phyloP scores from a whole-genome alignment of 1,140 invertebrate genomes.

The Cataglyphis hispanica region DNA sequence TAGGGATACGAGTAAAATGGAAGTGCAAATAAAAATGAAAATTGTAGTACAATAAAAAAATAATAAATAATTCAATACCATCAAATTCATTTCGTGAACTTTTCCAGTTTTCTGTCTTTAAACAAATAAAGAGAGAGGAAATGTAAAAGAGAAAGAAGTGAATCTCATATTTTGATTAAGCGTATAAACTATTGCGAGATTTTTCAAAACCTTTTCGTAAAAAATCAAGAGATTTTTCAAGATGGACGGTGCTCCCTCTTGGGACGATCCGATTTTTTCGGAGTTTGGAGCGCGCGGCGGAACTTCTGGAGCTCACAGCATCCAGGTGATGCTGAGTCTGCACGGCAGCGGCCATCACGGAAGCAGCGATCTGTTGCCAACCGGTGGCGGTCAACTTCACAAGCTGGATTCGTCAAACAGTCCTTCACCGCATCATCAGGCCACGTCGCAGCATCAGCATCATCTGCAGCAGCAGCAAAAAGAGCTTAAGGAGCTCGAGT shows the following conservation, averaged over 20 bases:
- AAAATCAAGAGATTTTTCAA: conserved; percentile 36
- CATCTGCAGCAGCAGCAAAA: conserved; percentile 82
- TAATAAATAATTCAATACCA: neutral
- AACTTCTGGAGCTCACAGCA: conserved; percentile 87
- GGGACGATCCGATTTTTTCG: conserved; percentile 92
- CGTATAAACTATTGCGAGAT: neutral
- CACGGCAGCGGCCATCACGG: conserved; percentile 86
- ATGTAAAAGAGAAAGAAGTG: neutral
- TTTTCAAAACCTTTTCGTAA: neutral
- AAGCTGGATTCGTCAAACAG: conserved; percentile 86
- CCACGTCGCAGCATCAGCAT: conserved; percentile 80
- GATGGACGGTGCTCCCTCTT: conserved; percentile 90
- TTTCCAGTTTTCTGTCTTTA: neutral
- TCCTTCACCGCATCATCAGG: conserved; percentile 83
- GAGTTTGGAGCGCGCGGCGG: conserved; percentile 90
- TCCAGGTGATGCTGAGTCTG: conserved; percentile 92
- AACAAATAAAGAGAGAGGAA: neutral
- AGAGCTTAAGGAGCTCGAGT: conserved; percentile 83
- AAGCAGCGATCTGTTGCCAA: conserved; percentile 83
- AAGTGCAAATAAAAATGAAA: neutral
- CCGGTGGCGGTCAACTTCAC: conserved; percentile 84
- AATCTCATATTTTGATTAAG: neutral
- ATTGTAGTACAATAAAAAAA: neutral
- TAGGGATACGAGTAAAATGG: neutral
- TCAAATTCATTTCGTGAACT: neutral